Conservation (phyloP, 2,797 vertebrate genomes). For the Fistularia commersonii region DNA sequence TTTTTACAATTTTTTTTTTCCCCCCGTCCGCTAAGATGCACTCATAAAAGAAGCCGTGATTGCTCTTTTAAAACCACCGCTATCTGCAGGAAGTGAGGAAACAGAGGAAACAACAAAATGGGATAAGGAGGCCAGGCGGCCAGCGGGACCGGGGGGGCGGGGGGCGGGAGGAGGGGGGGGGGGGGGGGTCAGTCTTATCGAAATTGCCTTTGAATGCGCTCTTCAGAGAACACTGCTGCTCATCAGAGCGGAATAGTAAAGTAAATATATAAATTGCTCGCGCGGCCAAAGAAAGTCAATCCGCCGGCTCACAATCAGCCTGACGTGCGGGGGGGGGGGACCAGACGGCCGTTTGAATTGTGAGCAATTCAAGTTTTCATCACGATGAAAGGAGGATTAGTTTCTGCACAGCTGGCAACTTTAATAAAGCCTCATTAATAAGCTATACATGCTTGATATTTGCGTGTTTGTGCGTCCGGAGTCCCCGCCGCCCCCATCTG, state of each 20-base stretch:
- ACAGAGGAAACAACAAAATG: conserved; percentile 47
- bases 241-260: conserved; percentile 64
- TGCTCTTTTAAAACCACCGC: conserved; percentile 54
- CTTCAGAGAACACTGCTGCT: conserved; percentile 60
- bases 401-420: conserved; percentile 50
- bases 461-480: conserved; percentile 13
- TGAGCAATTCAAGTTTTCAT: conserved; percentile 60
- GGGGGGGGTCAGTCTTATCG: conserved; percentile 58
- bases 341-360: conserved; percentile 64
- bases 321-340: conserved; percentile 22
- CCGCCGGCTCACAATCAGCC: conserved; percentile 26
- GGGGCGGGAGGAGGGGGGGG: no score
- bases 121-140: conserved; percentile 32
- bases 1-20: conserved; percentile 42
- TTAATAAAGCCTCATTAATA: conserved; percentile 65
- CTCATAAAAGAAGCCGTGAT: conserved; percentile 50
- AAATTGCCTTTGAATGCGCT: conserved; percentile 70
- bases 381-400: conserved; percentile 58
- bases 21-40: conserved; percentile 40
- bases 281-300: conserved; percentile 71
- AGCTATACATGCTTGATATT: conserved; percentile 21
- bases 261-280: conserved; percentile 76
- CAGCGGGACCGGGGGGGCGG: no score
- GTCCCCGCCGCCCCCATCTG: conserved; percentile 26
- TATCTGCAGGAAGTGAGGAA: conserved; percentile 47